Evolutionary conservation across 1,140 invertebrate species (phyloP).

Genomic region (Leptoteleia sp.): DNA sequence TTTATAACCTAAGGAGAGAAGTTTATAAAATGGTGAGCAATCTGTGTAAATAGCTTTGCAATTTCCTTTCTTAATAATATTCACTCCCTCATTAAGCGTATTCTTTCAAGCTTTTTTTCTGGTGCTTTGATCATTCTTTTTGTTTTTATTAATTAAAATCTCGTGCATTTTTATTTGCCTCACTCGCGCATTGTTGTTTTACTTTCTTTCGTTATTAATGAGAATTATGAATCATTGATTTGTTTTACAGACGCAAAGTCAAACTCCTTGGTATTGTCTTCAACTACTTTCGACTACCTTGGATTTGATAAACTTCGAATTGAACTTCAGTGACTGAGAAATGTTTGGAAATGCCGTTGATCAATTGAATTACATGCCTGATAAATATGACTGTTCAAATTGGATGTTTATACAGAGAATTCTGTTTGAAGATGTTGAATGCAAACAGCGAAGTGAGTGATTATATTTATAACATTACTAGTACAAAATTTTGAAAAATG

Average conservation of each 20-base stretch:
- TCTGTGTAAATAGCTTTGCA: slow-evolving; percentile 44
- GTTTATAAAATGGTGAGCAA: slow-evolving; percentile 9
- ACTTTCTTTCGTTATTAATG: not conserved
- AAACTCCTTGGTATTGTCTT: slow-evolving; percentile 30
- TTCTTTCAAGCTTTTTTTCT: slow-evolving; percentile 14
- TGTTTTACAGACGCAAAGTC: slow-evolving; percentile 49
- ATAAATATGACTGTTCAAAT: slow-evolving; percentile 63
- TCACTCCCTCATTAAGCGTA: not conserved
- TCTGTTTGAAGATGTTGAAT: slow-evolving; percentile 36
- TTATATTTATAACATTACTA: slow-evolving; percentile 4
- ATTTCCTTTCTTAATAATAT: not conserved
- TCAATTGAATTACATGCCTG: slow-evolving; percentile 63
- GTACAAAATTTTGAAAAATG: too few relatives aligned
- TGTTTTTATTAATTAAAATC: slow-evolving; percentile 2
- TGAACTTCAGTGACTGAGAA: slow-evolving; percentile 51
- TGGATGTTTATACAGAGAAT: slow-evolving; percentile 53
- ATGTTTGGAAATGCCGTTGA: slow-evolving; percentile 32
- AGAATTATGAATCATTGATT: slow-evolving; percentile 11
- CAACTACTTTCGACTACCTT: slow-evolving; percentile 50
- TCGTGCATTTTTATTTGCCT: slow-evolving; percentile 44
- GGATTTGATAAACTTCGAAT: slow-evolving; percentile 62
- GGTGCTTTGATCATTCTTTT: slow-evolving; percentile 29
- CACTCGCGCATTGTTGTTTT: slow-evolving; percentile 41
- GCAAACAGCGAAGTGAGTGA: slow-evolving; percentile 63
- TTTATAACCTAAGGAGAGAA: not conserved